Evolutionary conservation across 2,113 vertebrate species (phyloP), one percentile per base, ranked within the genome.

Genomic region (Amphiprion percula): DNA sequence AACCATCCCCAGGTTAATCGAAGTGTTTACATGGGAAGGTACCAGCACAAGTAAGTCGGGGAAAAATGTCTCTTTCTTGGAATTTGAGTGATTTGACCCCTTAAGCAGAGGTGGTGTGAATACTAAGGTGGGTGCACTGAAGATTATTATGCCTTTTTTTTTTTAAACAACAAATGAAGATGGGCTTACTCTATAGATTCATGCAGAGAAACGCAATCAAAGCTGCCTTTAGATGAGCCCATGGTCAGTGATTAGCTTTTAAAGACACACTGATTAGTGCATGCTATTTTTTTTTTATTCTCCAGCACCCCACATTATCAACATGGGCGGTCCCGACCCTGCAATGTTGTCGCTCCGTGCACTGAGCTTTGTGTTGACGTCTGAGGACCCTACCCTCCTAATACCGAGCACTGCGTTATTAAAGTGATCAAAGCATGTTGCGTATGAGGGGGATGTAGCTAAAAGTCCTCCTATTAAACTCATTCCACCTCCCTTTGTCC

Each of bases 291-390:
- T 46, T 46, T 53, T 28, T 58, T 46, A 21, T 71, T 30, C 12
- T 26, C 15, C 12, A 64, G 10, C 12, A 11, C 7, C 11, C 66
- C 49, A 60, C 56, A 68, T 30, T 62, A 49, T 12, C 12, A 23
- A 24, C 26, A 21, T n/a, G 44, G 78, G 80, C 76, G 80, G 84
- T 82, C 75, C 26, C 58, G 76, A 77, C 49, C 64, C 44, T 17
- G 3, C 23, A 37, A 46, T 39, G 56, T 80, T 24, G 37, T 39
- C 37, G 41, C 15, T 54, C 64, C 47, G 2, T 60, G 39, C 28
- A 24, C 55, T 1, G 0, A 68, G 71, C 63, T 30, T 68, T 54
- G 46, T 26, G 52, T 68, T 56, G 33, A 68, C 67, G 59, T 55
- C 4, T 11, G 33, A 67, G 46, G 56, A 53, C 50, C 66, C 5